A percentile compares a stretch with the other conserved stretches of the same genome.
These are phyloP conservation scores for Ophioninae sp. DNA, from an alignment of 2,888 invertebrate species.

Conservation along the genomic window DNA sequence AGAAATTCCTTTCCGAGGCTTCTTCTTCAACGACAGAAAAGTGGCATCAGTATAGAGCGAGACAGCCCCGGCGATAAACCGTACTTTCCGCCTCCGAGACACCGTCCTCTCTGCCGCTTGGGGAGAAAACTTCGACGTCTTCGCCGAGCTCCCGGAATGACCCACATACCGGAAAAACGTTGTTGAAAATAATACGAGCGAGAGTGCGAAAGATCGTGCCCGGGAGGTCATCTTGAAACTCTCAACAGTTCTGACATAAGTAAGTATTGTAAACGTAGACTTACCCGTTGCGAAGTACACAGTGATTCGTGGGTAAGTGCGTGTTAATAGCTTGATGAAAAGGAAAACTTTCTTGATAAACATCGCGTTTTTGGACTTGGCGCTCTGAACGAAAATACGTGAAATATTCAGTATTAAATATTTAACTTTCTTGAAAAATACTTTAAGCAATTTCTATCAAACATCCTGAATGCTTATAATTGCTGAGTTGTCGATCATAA, in stretches of 20 bases:
- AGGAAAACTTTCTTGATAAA: background rate
- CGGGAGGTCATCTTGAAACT: conserved; percentile 25
- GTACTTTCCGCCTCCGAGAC: conserved; percentile 32
- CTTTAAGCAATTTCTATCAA: background rate
- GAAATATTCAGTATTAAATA: background rate
- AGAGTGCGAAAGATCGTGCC: conserved; percentile 37
- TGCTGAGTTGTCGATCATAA: background rate
- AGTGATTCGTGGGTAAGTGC: background rate
- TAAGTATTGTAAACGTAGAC: conserved; percentile 19
- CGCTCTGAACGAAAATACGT: background rate
- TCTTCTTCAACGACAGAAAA: conserved; percentile 48
- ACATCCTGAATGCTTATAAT: background rate
- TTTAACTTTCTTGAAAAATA: background rate
- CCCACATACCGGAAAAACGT: conserved; percentile 42
- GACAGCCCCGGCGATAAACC: conserved; percentile 33
- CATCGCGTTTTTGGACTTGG: background rate
- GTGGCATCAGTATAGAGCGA: conserved; percentile 48
- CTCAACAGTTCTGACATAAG: conserved; percentile 41
- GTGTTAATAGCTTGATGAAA: background rate
- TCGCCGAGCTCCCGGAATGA: conserved; percentile 30
- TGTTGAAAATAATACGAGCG: conserved; percentile 41
- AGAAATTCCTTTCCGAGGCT: conserved; percentile 47
- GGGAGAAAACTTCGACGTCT: conserved; percentile 42
- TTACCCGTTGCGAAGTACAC: background rate
- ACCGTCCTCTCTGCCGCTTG: conserved; percentile 29